Evolutionary conservation across 1,140 invertebrate genomes (phyloP).

Genomic region (Scylla paramamosain): DNA sequence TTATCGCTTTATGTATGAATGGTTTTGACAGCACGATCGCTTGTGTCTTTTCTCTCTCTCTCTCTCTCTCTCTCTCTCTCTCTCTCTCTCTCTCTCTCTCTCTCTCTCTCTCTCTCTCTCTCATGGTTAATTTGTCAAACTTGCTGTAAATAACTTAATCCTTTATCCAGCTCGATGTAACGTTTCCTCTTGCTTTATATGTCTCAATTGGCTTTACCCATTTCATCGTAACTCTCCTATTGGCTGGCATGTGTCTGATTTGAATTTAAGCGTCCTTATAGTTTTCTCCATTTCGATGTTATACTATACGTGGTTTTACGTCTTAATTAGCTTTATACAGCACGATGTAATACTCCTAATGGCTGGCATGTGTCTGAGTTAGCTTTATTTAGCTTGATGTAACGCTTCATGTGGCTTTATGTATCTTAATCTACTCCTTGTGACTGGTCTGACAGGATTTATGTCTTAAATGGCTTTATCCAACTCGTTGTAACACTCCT

Average conservation of each 20-base stretch:
- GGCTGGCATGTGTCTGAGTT: slow-evolving; percentile 15
- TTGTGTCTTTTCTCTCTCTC: too few relatives aligned
- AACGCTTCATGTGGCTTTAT: not conserved
- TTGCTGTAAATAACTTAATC: too few relatives aligned
- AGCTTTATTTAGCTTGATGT: not conserved
- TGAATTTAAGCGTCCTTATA: not conserved
- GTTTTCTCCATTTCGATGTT: not conserved
- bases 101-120: too few relatives aligned
- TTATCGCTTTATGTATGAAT: not conserved
- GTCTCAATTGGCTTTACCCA: not conserved
- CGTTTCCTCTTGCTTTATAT: not conserved
- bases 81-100: too few relatives aligned
- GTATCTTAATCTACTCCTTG: not conserved
- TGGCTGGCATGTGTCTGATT: slow-evolving; percentile 29
- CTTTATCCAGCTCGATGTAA: slow-evolving; percentile 4
- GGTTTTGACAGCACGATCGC: too few relatives aligned
- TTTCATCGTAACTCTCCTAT: not conserved
- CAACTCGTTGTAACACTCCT: slow-evolving; percentile 52
- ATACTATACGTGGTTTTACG: not conserved
- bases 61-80: too few relatives aligned
- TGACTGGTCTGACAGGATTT: not conserved
- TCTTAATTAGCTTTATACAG: not conserved
- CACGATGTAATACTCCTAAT: slow-evolving; percentile 53
- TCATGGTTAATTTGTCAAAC: too few relatives aligned
- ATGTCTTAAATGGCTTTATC: not conserved